Evolutionary conservation across 2,888 invertebrate genomes (phyloP).

Genomic region (Yponomeuta malinellus): DNA sequence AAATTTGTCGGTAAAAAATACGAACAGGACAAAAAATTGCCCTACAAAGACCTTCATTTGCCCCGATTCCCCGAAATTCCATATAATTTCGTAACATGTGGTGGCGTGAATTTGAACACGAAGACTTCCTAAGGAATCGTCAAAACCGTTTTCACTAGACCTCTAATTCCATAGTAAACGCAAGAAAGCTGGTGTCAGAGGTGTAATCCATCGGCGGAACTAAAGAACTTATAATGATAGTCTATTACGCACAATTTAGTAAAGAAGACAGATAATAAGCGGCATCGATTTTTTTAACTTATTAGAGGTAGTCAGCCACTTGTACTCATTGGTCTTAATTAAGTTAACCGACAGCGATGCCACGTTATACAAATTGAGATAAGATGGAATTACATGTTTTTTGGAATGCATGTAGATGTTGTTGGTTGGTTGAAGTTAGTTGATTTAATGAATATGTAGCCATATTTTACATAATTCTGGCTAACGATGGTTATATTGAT

Average conservation of each 20-base stretch:
- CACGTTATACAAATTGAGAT: background rate
- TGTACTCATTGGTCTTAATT: background rate
- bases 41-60: conserved; percentile 22
- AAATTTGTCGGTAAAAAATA: background rate
- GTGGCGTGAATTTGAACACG: conserved; percentile 36
- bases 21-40: conserved; percentile 12
- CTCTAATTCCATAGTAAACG: background rate
- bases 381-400: background rate
- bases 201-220: background rate
- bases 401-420: background rate
- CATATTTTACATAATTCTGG: no score
- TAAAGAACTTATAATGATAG: conserved; percentile 37
- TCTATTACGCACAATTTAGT: conserved; percentile 51
- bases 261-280: conserved; percentile 21
- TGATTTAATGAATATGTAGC: no score
- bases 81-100: conserved; percentile 36
- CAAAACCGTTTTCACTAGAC: conserved; percentile 21
- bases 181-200: background rate
- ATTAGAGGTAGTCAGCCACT: background rate
- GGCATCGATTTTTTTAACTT: background rate
- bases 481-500: no score
- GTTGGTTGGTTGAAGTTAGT: background rate
- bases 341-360: background rate
- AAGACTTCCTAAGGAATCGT: conserved; percentile 25
- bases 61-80: conserved; percentile 15